phyloP scores from a whole-genome alignment of 1,140 invertebrate species.

The Elysia chlorotica region DNA sequence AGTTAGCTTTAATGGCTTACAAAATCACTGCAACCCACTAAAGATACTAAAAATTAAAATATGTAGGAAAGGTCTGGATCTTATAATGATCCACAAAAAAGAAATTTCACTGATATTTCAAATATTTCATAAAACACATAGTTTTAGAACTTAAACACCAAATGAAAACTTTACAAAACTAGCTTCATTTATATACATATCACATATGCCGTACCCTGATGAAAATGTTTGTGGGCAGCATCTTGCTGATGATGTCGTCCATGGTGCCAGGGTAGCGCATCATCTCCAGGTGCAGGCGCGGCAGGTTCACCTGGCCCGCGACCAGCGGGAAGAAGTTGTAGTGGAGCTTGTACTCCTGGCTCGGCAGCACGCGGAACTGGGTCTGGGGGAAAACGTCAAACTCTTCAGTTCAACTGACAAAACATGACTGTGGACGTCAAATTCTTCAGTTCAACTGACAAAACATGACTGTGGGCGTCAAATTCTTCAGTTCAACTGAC shows the following conservation, averaged over 20 bases:
- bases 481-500: too few species aligned
- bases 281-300: constrained; percentile 69
- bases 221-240: constrained; percentile 68
- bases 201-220: constrained; percentile 62
- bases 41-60: neutral
- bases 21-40: neutral
- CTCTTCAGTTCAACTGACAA: too few species aligned
- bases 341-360: constrained; percentile 67
- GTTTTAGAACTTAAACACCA: too few species aligned
- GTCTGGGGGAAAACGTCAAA: constrained; percentile 66
- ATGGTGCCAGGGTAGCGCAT: constrained; percentile 57
- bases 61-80: too few species aligned
- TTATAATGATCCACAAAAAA: too few species aligned
- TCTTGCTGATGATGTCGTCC: constrained; percentile 65
- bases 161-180: too few species aligned
- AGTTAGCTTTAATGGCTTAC: neutral
- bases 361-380: constrained; percentile 71
- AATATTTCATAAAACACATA: too few species aligned
- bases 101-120: too few species aligned
- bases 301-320: constrained; percentile 73
- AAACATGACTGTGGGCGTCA: too few species aligned
- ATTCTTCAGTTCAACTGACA: too few species aligned
- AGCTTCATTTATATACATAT: too few species aligned
- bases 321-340: constrained; percentile 78
- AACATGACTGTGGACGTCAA: too few species aligned